A percentile compares a stretch with the other conserved stretches of the same genome.
Conservation (phyloP, 2,888 invertebrate genomes). For the Lasioglossum leucozonium region DNA sequence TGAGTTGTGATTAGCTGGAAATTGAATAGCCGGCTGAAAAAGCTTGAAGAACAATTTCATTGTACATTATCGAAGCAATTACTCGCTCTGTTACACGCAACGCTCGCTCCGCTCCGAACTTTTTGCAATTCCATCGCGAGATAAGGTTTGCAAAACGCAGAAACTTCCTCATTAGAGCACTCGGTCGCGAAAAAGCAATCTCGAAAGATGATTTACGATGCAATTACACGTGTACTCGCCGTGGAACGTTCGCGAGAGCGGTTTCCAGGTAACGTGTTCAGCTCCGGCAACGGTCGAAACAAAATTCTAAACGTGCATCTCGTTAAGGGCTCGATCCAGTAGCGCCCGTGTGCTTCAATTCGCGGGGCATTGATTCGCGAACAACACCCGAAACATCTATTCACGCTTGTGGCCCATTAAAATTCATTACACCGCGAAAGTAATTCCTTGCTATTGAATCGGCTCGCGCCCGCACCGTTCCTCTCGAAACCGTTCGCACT, state of each 20-base stretch:
- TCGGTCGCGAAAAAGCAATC: conserved; percentile 1
- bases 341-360: background rate
- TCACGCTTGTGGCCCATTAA: background rate
- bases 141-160: background rate
- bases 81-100: background rate
- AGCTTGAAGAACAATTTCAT: background rate
- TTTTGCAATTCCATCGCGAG: background rate
- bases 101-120: background rate
- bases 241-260: background rate
- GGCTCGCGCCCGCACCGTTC: background rate
- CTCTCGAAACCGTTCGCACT: background rate
- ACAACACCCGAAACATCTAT: background rate
- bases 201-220: conserved; percentile 7
- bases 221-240: background rate
- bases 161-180: background rate
- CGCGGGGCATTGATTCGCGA: background rate
- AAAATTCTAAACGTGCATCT: background rate
- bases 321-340: conserved; percentile 2
- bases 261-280: background rate
- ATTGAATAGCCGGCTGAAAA: background rate
- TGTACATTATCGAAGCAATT: background rate
- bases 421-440: conserved; percentile 8
- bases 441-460: conserved; percentile 3
- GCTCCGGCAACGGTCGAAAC: background rate
- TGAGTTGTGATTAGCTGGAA: background rate